Evolutionary conservation across 1,140 invertebrate genomes (phyloP), one percentile per base, ranked within the genome.

Genomic region (Trichogramma pretiosum): DNA sequence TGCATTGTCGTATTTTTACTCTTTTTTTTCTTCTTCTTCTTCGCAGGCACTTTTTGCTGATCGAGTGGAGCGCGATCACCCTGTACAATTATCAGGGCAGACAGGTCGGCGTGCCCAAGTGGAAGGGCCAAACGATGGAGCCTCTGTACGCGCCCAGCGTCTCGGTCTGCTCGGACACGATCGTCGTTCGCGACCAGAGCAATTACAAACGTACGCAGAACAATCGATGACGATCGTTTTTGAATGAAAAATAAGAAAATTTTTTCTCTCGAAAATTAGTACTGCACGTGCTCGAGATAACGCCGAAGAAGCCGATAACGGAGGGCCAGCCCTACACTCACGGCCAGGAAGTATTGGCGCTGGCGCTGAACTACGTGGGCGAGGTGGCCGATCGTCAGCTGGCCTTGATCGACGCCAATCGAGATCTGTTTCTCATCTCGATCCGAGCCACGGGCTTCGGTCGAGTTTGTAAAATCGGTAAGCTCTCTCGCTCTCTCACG

Each of bases 21-120:
- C 21, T 3, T 37, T 11, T 19, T 34, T 24, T 22, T 42, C 5
- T 34, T 33, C 43, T 36, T 38, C 60, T 75, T 78, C n/a, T 11
- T 5, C 24, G 17, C 56, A 92, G 89, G 63, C 82, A 89, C 64
- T 85, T 97, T 58, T 71, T 93, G 44, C 60, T 95, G 21, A 82
- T 93, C 7, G 90, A 93, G 67, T 80, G 80, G 56, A 78, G 77
- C 30, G 74, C 76, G 35, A 64, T 93, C 2, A 83, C 83, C 49
- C 69, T 95, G 7, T 92, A 92, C 64, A 89, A 81, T 49, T 96
- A 94, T 64, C 89, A 95, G 70, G 92, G 92, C 1, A 75, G 89
- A 44, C 64, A 89, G 35, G 62, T 88, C 1, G 81, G 82, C 23
- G 79, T 79, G 56, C 87, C 88, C n/a, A 80, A 81, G 58, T 92